Evolutionary conservation across 2,113 vertebrate genomes (phyloP).

Genomic region (Ptilorrhoa leucosticta): DNA sequence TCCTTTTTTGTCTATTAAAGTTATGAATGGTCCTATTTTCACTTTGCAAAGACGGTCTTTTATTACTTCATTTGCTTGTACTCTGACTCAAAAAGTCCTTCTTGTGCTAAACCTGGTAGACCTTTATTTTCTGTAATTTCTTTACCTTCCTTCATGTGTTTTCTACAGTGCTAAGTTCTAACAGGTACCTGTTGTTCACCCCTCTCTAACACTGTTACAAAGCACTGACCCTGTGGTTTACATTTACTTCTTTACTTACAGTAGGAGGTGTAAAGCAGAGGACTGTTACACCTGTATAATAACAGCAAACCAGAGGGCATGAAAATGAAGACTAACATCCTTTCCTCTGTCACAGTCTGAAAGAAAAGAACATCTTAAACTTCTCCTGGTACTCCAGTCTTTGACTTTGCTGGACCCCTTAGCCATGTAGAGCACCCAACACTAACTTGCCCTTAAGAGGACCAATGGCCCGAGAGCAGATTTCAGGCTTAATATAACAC

Average conservation of each 20-base stretch:
- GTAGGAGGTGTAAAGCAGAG: neutral
- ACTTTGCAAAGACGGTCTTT: neutral
- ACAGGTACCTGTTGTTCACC: neutral
- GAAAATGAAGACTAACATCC: neutral
- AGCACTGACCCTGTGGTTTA: neutral
- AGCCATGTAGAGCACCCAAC: neutral
- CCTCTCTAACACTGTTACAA: neutral
- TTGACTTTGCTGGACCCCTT: neutral
- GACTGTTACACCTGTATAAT: neutral
- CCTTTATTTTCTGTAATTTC: neutral
- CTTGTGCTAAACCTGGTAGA: neutral
- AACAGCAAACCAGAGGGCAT: neutral
- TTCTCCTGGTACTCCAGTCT: neutral
- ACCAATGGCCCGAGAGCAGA: accelerated
- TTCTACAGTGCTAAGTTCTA: neutral
- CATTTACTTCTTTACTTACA: neutral
- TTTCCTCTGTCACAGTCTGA: neutral
- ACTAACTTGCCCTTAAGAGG: neutral
- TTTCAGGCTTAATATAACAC: neutral
- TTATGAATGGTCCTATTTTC: neutral
- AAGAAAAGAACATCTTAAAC: neutral
- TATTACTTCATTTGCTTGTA: neutral
- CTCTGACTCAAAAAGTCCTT: neutral
- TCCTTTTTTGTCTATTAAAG: neutral
- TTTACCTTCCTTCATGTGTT: neutral